phyloP scores from a whole-genome alignment of 2,113 vertebrate species.

The Lagopus muta region DNA sequence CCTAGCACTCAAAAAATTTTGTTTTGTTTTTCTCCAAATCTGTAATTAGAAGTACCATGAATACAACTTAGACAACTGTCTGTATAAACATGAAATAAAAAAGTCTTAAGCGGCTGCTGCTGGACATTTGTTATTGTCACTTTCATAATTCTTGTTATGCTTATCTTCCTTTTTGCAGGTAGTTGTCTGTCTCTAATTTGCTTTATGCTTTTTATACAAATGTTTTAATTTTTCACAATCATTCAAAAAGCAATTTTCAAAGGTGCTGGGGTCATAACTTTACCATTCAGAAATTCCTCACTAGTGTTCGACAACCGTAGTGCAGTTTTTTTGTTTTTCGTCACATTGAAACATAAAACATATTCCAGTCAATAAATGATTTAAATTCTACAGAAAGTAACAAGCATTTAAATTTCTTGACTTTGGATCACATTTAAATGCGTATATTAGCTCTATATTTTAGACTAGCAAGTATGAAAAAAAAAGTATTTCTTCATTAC shows the following conservation, averaged over 20 bases:
- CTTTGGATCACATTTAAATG: background rate
- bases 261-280: background rate
- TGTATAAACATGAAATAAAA: background rate
- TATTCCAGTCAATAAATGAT: background rate
- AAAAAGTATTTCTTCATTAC: background rate
- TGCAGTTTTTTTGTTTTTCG: background rate
- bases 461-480: background rate
- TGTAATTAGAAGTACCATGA: background rate
- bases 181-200: background rate
- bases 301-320: background rate
- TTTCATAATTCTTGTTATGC: background rate
- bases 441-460: background rate
- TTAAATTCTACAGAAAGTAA: background rate
- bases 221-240: background rate
- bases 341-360: background rate
- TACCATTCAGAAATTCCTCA: background rate
- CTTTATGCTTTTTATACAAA: background rate
- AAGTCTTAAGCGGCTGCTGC: background rate
- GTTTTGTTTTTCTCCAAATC: background rate
- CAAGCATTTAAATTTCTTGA: background rate
- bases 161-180: slow-evolving; percentile 28
- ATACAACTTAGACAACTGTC: background rate
- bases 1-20: background rate
- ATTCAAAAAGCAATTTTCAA: background rate
- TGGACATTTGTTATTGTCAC: background rate